Evolutionary conservation across 2,113 vertebrate genomes (phyloP).

Genomic region (Elephas maximus): DNA sequence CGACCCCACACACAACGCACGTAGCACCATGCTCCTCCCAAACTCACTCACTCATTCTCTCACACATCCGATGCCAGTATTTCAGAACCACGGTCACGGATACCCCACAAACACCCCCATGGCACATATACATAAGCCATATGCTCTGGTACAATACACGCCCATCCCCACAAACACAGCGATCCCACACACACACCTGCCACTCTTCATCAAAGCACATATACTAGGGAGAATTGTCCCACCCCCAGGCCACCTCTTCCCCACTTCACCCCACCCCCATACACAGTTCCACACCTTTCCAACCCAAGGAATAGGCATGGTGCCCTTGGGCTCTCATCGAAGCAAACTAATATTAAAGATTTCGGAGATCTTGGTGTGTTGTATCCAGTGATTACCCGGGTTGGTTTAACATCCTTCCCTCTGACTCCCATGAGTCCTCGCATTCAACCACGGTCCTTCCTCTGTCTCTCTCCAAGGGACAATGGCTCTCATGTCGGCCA

Average conservation of each 20-base stretch:
- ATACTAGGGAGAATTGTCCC: neutral
- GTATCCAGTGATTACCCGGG: neutral
- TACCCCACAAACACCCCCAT: neutral
- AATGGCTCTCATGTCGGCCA: neutral
- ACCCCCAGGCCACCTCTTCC: neutral
- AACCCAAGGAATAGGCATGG: neutral
- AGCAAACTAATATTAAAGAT: neutral
- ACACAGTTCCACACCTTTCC: neutral
- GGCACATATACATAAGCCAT: neutral
- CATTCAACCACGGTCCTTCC: neutral
- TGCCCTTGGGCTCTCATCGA: neutral
- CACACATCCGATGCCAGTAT: neutral
- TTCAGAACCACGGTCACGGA: neutral
- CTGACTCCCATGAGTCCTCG: accelerated
- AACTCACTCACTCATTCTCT: no score
- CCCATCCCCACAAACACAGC: neutral
- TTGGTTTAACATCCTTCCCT: neutral
- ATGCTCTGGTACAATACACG: accelerated
- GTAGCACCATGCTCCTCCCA: neutral
- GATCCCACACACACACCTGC: neutral
- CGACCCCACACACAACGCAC: neutral
- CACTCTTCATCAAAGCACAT: neutral
- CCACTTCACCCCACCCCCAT: no score
- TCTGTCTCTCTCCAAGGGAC: neutral
- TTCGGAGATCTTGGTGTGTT: conserved; percentile 3